Evolutionary conservation across 2,888 invertebrate genomes (phyloP).

Genomic region (Pemphredon lugubris): DNA sequence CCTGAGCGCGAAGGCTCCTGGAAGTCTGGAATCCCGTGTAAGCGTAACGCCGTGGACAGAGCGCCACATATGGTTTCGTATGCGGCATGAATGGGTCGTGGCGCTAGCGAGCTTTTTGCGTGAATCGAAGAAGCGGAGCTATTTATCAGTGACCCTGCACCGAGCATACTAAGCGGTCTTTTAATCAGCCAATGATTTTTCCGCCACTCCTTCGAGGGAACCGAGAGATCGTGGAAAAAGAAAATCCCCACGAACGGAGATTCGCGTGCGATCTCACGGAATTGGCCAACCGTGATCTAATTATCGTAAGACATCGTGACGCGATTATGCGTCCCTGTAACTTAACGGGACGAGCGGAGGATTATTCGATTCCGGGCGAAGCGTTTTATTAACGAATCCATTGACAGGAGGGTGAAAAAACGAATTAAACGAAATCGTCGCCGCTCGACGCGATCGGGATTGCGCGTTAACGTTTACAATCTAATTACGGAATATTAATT

Average conservation of each 20-base stretch:
- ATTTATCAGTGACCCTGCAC: slow-evolving; percentile 73
- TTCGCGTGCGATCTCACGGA: neutral
- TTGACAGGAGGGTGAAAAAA: too few relatives aligned
- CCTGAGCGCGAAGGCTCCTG: slow-evolving; percentile 35
- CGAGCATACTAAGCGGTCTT: slow-evolving; percentile 60
- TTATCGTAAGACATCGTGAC: neutral
- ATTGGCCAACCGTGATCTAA: neutral
- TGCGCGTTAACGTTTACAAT: neutral
- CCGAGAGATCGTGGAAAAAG: neutral
- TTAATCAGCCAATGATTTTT: slow-evolving; percentile 60
- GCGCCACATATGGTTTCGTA: slow-evolving; percentile 66
- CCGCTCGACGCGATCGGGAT: neutral
- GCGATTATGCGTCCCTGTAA: neutral
- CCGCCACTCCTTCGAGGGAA: slow-evolving; percentile 6
- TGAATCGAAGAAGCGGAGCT: slow-evolving; percentile 65
- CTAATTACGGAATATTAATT: neutral
- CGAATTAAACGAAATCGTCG: too few relatives aligned
- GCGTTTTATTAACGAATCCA: too few relatives aligned
- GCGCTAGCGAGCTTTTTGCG: slow-evolving; percentile 71
- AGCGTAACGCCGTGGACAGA: slow-evolving; percentile 50
- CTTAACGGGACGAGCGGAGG: neutral
- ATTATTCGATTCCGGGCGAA: neutral
- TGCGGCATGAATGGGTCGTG: slow-evolving; percentile 72
- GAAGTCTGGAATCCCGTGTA: slow-evolving; percentile 56
- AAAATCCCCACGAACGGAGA: neutral